Evolutionary conservation across 2,888 invertebrate species (phyloP).

Genomic region (Mesochorus sp.): DNA sequence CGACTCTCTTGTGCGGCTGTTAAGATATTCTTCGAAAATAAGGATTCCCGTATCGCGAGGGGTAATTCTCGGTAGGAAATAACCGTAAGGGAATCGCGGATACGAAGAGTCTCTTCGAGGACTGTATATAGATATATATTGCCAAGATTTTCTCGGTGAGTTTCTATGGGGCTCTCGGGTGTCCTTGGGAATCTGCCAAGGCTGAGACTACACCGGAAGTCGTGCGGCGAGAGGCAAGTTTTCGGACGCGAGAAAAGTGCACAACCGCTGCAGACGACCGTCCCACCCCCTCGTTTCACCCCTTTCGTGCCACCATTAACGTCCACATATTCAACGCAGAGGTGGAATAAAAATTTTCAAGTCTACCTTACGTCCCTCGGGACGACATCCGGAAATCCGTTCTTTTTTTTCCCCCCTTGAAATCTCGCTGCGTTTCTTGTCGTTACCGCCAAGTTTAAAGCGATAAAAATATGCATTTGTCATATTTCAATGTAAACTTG

Average conservation of each 20-base stretch:
- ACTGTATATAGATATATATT: too few relatives aligned
- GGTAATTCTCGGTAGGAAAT: slow-evolving; percentile 80
- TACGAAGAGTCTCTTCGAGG: slow-evolving; percentile 40
- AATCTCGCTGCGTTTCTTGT: slow-evolving; percentile 13
- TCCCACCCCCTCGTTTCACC: slow-evolving; percentile 12
- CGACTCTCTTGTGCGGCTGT: slow-evolving; percentile 68
- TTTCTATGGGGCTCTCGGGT: slow-evolving; percentile 78
- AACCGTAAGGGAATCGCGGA: slow-evolving; percentile 79
- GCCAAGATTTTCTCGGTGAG: slow-evolving; percentile 76
- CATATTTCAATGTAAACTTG: slow-evolving; percentile 41
- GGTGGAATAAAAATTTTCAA: slow-evolving; percentile 47
- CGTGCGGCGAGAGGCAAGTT: slow-evolving; percentile 18
- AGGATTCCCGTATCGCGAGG: slow-evolving; percentile 75
- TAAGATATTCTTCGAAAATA: slow-evolving; percentile 79
- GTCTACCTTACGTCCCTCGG: slow-evolving; percentile 53
- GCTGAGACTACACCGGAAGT: slow-evolving; percentile 52
- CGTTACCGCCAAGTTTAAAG: not conserved
- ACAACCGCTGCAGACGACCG: slow-evolving; percentile 43
- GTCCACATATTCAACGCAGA: slow-evolving; percentile 46
- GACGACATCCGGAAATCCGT: slow-evolving; percentile 17
- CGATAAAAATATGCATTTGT: slow-evolving; percentile 33
- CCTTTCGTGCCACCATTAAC: slow-evolving; percentile 49
- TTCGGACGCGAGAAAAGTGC: slow-evolving; percentile 51
- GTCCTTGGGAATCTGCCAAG: slow-evolving; percentile 77
- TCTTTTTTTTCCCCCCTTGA: slow-evolving; percentile 11